Conservation (phyloP, 2,113 vertebrate species). For the Gymnorhina tibicen region DNA sequence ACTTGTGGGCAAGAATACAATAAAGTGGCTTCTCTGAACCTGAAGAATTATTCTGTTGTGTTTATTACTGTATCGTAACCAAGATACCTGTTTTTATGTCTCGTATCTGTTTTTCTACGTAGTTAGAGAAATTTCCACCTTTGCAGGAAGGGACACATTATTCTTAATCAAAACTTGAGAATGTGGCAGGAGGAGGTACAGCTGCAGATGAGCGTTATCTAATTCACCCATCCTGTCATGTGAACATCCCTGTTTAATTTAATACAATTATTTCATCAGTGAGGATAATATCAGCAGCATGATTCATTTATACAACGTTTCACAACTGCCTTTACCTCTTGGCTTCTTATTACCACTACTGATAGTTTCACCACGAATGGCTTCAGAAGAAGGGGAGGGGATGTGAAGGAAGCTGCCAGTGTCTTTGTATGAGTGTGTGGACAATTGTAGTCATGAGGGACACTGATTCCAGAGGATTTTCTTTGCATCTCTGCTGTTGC, state of each 20-base stretch:
- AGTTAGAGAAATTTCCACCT: conserved; percentile 51
- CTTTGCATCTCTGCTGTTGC: neutral
- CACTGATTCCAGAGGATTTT: neutral
- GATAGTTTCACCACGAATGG: conserved; percentile 13
- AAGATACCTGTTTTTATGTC: neutral
- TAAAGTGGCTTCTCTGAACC: neutral
- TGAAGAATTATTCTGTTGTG: neutral
- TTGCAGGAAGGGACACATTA: conserved; percentile 60
- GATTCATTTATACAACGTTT: conserved; percentile 73
- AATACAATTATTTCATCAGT: conserved; percentile 83
- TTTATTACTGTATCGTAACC: neutral
- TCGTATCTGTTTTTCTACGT: neutral
- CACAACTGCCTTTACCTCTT: conserved; percentile 53
- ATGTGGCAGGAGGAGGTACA: conserved; percentile 62
- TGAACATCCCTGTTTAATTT: conserved; percentile 70
- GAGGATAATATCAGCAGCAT: conserved; percentile 75
- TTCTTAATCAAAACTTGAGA: conserved; percentile 64
- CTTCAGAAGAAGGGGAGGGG: conserved; percentile 4
- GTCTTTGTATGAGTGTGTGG: neutral
- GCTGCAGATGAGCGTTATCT: conserved; percentile 69
- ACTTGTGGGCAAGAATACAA: neutral
- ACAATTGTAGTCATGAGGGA: neutral
- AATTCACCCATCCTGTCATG: conserved; percentile 76
- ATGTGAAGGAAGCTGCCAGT: neutral
- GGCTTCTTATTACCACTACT: conserved; percentile 39